Conservation (phyloP, 1,140 invertebrate genomes). For the Neodiprion pinetum region DNA sequence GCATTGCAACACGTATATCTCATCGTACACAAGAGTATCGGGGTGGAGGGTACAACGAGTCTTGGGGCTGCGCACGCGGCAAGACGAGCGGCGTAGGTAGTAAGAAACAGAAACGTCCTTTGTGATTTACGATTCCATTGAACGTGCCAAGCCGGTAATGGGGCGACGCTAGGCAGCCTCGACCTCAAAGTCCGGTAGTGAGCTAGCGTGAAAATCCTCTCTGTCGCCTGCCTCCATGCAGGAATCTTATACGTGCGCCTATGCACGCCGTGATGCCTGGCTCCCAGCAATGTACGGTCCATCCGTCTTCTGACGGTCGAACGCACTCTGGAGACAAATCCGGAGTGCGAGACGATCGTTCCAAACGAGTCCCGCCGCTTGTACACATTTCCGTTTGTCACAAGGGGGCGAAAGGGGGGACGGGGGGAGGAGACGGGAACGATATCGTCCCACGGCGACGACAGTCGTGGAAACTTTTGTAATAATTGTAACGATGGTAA, state of each 20-base stretch:
- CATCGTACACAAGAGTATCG: slow-evolving; percentile 22
- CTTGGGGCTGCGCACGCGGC: background rate
- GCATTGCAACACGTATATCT: too few species aligned
- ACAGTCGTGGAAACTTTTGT: slow-evolving; percentile 21
- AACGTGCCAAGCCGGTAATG: slow-evolving; percentile 45
- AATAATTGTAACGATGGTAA: background rate
- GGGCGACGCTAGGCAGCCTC: slow-evolving; percentile 36
- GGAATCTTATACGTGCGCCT: too few species aligned
- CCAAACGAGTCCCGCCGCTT: background rate
- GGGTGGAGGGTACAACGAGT: background rate
- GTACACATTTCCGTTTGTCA: background rate
- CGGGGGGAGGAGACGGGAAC: slow-evolving; percentile 20
- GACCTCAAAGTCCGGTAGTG: slow-evolving; percentile 43
- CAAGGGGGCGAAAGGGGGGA: background rate
- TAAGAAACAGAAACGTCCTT: slow-evolving; percentile 12
- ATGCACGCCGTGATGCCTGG: background rate
- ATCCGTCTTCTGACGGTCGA: slow-evolving; percentile 42
- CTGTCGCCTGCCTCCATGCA: background rate
- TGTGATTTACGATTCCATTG: slow-evolving; percentile 43
- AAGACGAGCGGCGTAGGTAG: background rate
- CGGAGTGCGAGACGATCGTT: slow-evolving; percentile 21
- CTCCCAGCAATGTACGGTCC: slow-evolving; percentile 15
- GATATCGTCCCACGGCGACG: slow-evolving; percentile 26
- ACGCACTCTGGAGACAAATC: slow-evolving; percentile 33
- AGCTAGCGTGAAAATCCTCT: slow-evolving; percentile 41